Base-by-base conservation (phyloP, 2,888 invertebrate genomes). In the Nemoura dubitans region DNA sequence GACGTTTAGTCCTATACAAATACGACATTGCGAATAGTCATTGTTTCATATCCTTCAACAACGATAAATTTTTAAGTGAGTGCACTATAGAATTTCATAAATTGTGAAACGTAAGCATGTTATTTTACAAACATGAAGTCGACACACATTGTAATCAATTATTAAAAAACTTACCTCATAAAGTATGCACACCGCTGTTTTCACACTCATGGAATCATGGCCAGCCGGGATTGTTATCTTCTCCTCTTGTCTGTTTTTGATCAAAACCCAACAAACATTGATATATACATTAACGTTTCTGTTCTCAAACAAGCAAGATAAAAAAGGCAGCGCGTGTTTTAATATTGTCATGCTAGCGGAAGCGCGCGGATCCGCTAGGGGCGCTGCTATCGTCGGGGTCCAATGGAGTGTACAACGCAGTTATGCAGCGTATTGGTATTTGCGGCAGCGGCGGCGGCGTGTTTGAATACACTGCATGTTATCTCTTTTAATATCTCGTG, bases 371-470 rank as follows among this genome's bases (percentile, higher is more conserved):
- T 10, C 59, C 59, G 59, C 59, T 59, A 21, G 59, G 59, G 59
- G 16, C 59, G 21, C 59, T 10, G 16, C 6, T 21, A 59, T 21
- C 59, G 59, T 21, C 59, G 6, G 3, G 59, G 16, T 21, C 36
- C 36, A 36, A 6, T 36, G 36, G 21, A 21, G 16, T 10, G 36
- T 21, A 59, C 16, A 59, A 21, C 59, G 21, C 59, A 59, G 59
- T 59, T 59, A 59, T 59, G 59, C 59, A 59, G 59, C 59, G 59
- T 59, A 59, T 59, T 59, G 59, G 59, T 59, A 59, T 59, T 59
- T 59, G 59, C 59, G 36, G n/a, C 36, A 36, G 36, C 36, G n/a
- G 59, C 59, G 36, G 36, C 36, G 36, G 36, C 36, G 36, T 14
- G 59, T 59, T 59, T 59, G 59, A 21, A 59, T 21, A 59, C 59